These are phyloP conservation scores for Plusia festucae DNA, from an alignment of 2,888 invertebrate genomes.

Conservation along the genomic window DNA sequence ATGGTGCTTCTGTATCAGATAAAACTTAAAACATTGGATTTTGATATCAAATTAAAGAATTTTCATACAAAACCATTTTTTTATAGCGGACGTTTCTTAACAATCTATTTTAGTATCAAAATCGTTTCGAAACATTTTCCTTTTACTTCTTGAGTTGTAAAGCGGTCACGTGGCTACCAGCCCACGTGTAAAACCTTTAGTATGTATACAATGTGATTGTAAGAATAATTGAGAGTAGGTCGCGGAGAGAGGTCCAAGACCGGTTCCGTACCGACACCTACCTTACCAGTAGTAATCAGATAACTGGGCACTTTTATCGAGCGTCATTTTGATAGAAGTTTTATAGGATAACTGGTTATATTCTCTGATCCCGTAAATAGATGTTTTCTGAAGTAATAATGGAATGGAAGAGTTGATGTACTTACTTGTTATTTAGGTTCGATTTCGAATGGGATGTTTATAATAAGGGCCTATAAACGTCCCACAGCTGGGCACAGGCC, in stretches of 20 bases:
- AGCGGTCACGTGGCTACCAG: not conserved
- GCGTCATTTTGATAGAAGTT: not conserved
- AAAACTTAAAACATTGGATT: no score
- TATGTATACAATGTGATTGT: conserved; percentile 56
- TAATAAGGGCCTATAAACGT: no score
- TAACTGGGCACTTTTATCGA: conserved; percentile 13
- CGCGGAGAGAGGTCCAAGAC: conserved; percentile 54
- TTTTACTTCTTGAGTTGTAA: not conserved
- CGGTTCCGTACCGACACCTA: conserved; percentile 52
- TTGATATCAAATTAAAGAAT: no score
- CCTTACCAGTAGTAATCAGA: conserved; percentile 38
- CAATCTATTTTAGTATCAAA: not conserved
- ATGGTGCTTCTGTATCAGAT: no score
- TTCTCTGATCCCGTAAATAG: not conserved
- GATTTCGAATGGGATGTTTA: no score
- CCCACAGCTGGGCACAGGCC: no score
- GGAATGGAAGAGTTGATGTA: no score
- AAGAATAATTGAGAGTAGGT: conserved; percentile 58
- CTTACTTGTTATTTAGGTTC: no score
- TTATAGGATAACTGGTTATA: not conserved
- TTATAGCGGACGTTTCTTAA: not conserved
- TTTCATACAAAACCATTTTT: no score
- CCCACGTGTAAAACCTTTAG: conserved; percentile 37
- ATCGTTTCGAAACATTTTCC: not conserved
- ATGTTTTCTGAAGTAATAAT: not conserved